phyloP scores from a whole-genome alignment of 2,797 vertebrate species.

The Allobates femoralis region DNA sequence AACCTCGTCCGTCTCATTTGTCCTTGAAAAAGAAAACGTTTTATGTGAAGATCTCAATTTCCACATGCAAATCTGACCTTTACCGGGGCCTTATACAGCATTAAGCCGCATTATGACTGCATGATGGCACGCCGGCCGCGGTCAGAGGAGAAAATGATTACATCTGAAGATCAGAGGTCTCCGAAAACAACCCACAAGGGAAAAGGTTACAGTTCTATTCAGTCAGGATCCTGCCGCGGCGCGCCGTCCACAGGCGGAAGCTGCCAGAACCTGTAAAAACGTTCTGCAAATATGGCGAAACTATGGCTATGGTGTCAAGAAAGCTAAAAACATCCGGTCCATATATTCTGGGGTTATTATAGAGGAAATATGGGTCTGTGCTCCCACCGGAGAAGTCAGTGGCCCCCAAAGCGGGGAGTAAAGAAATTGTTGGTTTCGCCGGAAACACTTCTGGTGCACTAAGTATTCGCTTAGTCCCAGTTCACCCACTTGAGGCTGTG shows the following conservation, averaged over 20 bases:
- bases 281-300: no score
- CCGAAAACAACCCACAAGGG: not conserved
- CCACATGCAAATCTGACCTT: conserved; percentile 70
- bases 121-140: conserved; percentile 51
- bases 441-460: no score
- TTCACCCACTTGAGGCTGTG: no score
- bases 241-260: not conserved
- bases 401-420: no score
- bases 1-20: conserved; percentile 49
- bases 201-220: conserved; percentile 18
- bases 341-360: no score
- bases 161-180: not conserved
- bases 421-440: no score
- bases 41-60: conserved; percentile 66
- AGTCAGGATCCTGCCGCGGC: not conserved
- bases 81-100: conserved; percentile 64
- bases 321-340: no score
- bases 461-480: no score
- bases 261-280: not conserved
- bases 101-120: conserved; percentile 64
- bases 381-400: no score
- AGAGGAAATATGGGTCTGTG: not conserved
- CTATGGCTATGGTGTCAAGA: no score
- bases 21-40: conserved; percentile 51
- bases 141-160: conserved; percentile 16